Percentiles rank a stretch among this genome's conserved stretches.
Conservation (phyloP, 2,888 invertebrate species). For the Yponomeuta sedellus region DNA sequence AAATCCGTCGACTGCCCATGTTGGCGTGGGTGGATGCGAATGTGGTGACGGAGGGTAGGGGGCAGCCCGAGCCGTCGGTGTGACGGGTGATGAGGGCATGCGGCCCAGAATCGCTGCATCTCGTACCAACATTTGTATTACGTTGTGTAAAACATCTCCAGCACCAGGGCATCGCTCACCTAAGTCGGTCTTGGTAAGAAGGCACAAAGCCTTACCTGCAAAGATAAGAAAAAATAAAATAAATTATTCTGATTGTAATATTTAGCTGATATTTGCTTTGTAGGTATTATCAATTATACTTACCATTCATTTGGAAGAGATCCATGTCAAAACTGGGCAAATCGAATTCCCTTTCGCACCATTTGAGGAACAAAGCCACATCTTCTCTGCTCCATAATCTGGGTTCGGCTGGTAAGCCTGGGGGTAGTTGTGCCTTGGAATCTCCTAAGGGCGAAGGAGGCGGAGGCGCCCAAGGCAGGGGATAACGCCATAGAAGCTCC, state of each 20-base stretch:
- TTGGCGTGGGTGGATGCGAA: conserved; percentile 88
- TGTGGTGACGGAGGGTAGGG: conserved; percentile 87
- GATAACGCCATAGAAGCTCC: conserved; percentile 92
- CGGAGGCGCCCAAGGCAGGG: conserved; percentile 83
- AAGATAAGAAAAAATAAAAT: conserved; percentile 25
- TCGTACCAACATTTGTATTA: conserved; percentile 89
- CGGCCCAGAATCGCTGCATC: conserved; percentile 87
- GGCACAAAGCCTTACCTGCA: conserved; percentile 91
- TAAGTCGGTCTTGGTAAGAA: conserved; percentile 92
- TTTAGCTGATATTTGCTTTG: not conserved
- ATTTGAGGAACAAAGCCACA: conserved; percentile 89
- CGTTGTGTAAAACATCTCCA: conserved; percentile 96
- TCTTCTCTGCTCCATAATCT: conserved; percentile 94
- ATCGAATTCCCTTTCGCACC: conserved; percentile 95
- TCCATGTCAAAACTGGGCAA: conserved; percentile 94
- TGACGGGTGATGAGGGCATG: conserved; percentile 88
- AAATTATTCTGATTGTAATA: not conserved
- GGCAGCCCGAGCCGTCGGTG: conserved; percentile 84
- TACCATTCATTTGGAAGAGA: conserved; percentile 96
- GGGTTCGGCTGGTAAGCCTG: conserved; percentile 90
- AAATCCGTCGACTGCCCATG: conserved; percentile 80
- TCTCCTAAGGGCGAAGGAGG: conserved; percentile 85
- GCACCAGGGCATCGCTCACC: conserved; percentile 94
- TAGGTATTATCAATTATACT: conserved; percentile 27
- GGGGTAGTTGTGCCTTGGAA: conserved; percentile 90